Base-by-base conservation (phyloP, 2,888 invertebrate species). In the Eumerus sabulonum region DNA sequence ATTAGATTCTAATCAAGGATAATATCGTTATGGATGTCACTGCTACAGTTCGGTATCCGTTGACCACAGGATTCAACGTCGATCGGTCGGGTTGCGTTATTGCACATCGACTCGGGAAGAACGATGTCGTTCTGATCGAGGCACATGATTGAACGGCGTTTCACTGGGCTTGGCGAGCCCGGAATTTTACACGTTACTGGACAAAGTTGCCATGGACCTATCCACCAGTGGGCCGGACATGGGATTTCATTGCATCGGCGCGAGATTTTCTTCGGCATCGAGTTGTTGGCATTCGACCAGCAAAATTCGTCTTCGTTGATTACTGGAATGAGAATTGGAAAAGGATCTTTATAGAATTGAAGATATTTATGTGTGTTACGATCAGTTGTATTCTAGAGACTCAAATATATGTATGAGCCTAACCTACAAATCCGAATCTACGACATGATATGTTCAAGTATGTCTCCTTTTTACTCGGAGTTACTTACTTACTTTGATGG, bases 191-290 rank as follows among this genome's bases (percentile, higher is more conserved):
- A 94, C 0, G 93, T 93, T 0, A 92, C 92, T 4, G 94, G 92
- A 87, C 97, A 97, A 71, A 93, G 92, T 85, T 94, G 94, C 97
- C 97, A 97, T 0, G 94, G 93, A 0, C 96, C 96, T 18, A 93
- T 91, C 94, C 95, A 96, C 96, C 96, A 97, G 86, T 92, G 92
- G n/a, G 93, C 92, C 9, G 93, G 93, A 86, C 93, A 93, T 40
- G 91, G 90, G 82, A 92, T 91, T 72, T 90, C 90, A 85, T 92
- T 93, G 86, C 96, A 96, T 47, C 90, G 89, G 82, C 93, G 91
- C 85, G 91, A 91, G 84, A 92, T 89, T 83, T 93, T 92, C 47
- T 90, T 89, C 17, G 93, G 93, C 14, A 91, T 91, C 76, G 91
- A 90, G 73, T 88, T 87, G 82, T 86, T 87, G 36, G 91, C 91